phyloP scores from a whole-genome alignment of 2,797 vertebrate species.

The Gymnothorax javanicus region DNA sequence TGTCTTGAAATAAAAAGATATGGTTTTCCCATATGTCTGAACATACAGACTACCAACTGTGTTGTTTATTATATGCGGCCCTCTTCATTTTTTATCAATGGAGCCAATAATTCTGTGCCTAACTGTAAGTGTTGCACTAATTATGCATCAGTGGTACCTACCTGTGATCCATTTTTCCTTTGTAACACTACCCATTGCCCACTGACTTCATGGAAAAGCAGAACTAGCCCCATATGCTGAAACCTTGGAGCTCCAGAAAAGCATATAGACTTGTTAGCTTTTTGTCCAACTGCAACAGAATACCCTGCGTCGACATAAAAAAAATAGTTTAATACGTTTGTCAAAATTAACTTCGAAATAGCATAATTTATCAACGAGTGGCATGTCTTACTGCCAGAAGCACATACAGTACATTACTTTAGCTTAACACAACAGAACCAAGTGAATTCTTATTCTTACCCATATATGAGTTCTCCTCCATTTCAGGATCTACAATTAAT shows the following conservation, averaged over 20 bases:
- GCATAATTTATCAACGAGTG: not conserved
- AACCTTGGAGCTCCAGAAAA: constrained; percentile 77
- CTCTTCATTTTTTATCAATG: too few species aligned
- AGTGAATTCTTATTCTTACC: constrained; percentile 58
- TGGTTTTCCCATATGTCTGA: too few species aligned
- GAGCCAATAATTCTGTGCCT: too few species aligned
- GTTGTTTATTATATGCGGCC: too few species aligned
- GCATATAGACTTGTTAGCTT: constrained; percentile 38
- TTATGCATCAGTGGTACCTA: constrained; percentile 45
- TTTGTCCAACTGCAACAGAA: constrained; percentile 62
- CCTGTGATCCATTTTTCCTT: constrained; percentile 68
- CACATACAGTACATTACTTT: not conserved
- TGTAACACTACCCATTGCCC: constrained; percentile 55
- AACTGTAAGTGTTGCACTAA: too few species aligned
- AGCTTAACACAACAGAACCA: not conserved
- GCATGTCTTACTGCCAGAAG: not conserved
- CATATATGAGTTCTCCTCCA: constrained; percentile 68
- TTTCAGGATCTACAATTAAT: constrained; percentile 46
- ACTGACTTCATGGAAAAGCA: constrained; percentile 61
- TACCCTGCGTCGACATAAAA: constrained; percentile 67
- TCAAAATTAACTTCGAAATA: not conserved
- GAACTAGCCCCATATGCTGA: constrained; percentile 71
- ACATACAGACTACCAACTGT: too few species aligned
- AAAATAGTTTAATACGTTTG: not conserved
- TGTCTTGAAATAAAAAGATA: too few species aligned